Base-by-base conservation (phyloP, 1,140 invertebrate genomes). In the Drosophila mayri region DNA sequence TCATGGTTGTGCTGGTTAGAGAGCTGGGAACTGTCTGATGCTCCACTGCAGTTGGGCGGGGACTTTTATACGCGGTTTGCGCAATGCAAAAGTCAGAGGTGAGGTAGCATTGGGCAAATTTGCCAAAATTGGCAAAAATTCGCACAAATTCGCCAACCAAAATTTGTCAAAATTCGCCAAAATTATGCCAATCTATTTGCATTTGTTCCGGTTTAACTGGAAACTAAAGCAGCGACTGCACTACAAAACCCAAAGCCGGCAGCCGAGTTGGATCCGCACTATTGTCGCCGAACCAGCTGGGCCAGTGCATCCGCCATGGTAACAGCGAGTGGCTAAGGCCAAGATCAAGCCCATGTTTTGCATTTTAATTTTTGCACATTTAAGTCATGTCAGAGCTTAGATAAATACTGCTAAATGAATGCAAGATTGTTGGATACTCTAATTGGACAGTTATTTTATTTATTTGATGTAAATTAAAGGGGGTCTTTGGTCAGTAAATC, bases 1-100 rank as follows among this genome's bases (percentile, higher is more conserved):
- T 88, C 85, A 91, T 90, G 41, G 82, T 91, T 46, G 22, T 38
- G 46, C 65, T 72, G 50, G 54, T 66, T 63, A 65, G 52, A 74
- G 35, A 62, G 62, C 57, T 73, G 35, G 41, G 37, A 67, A 75
- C 49, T 75, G 57, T 74, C 62, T 80, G 77, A 80, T 80, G 63
- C 52, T 46, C 46, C 16, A 68, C 37, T 79, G 76, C 62, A 74
- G 14, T 25, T 61, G 47, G 70, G 59, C 18, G 32, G 35, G 30
- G 18, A 38, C n/a, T 46, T 80, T 63, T 75, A 74, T 80, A 80
- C 54, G 44, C 35, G 37, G 22, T n/a, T 72, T 57, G 11, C 25
- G 16, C 20, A 43, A 46, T 41, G 67, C 43, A 76, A 67, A 76
- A 76, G 72, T 41, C 76, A 79, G 66, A 79, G 77, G 57, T 79